These are phyloP conservation scores for Campylomormyrus numenius DNA, from an alignment of 2,113 vertebrate genomes.

Conservation along the genomic window DNA sequence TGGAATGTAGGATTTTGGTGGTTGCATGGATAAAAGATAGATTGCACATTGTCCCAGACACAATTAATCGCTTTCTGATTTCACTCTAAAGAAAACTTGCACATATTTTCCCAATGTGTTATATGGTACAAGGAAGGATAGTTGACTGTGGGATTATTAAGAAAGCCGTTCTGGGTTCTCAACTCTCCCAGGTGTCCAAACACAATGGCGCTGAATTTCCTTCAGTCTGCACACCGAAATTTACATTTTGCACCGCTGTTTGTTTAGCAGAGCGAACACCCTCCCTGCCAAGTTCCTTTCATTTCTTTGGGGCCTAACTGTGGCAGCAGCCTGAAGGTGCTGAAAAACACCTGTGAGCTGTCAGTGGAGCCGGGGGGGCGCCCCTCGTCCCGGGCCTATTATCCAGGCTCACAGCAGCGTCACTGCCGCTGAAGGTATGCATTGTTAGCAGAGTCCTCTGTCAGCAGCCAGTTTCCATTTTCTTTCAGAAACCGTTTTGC, in stretches of 20 bases:
- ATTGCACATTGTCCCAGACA: background rate
- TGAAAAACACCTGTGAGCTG: conserved; percentile 56
- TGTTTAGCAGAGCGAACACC: conserved; percentile 46
- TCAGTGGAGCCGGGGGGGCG: conserved; percentile 43
- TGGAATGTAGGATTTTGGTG: background rate
- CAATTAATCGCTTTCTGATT: background rate
- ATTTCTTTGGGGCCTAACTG: conserved; percentile 30
- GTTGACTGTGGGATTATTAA: conserved; percentile 11
- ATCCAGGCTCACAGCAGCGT: conserved; percentile 37
- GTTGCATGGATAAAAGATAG: background rate
- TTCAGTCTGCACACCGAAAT: conserved; percentile 46
- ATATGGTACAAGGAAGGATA: background rate
- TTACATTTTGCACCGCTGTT: conserved; percentile 54
- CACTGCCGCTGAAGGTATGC: conserved; percentile 51
- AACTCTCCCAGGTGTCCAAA: conserved; percentile 56
- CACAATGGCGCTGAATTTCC: conserved; percentile 32
- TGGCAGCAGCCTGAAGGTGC: conserved; percentile 35
- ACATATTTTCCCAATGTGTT: background rate
- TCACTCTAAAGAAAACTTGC: background rate
- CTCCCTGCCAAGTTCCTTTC: conserved; percentile 61
- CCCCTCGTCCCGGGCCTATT: conserved; percentile 29
- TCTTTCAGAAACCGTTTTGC: conserved; percentile 59
- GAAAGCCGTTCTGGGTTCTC: background rate
- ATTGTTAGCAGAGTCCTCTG: conserved; percentile 50
- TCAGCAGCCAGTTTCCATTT: conserved; percentile 55